phyloP scores from a whole-genome alignment of 2,888 invertebrate species.

The Spilosoma lubricipeda region DNA sequence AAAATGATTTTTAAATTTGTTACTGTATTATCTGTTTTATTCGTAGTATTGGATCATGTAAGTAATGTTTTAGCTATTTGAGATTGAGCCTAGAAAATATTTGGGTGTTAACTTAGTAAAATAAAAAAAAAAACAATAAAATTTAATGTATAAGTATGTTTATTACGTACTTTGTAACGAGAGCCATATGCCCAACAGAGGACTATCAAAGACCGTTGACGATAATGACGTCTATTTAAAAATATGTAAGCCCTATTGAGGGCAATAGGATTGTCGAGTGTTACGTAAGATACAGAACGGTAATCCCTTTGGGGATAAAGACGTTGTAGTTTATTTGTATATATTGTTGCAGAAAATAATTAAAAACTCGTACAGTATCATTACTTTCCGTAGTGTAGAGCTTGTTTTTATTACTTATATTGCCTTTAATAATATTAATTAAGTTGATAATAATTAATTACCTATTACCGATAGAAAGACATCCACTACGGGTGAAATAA shows the following conservation, averaged over 20 bases:
- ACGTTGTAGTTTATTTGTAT: background rate
- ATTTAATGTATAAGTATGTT: too few relatives aligned
- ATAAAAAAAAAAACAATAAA: too few relatives aligned
- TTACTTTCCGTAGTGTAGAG: background rate
- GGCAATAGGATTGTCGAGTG: background rate
- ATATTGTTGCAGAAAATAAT: background rate
- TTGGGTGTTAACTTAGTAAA: background rate
- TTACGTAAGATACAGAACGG: background rate
- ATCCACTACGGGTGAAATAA: too few relatives aligned
- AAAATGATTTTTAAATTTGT: constrained; percentile 50
- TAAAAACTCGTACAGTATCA: background rate
- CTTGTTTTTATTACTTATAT: too few relatives aligned
- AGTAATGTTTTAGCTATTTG: constrained; percentile 38
- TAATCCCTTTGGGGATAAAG: background rate
- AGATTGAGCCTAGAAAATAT: background rate
- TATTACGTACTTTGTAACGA: too few relatives aligned
- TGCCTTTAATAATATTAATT: too few relatives aligned
- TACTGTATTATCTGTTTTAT: constrained; percentile 48
- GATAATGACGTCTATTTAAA: background rate
- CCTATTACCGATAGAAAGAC: too few relatives aligned
- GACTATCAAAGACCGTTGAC: too few relatives aligned
- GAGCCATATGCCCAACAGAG: too few relatives aligned
- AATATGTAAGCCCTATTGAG: background rate
- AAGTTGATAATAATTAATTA: too few relatives aligned
- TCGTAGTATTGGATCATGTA: constrained; percentile 54